These are phyloP conservation scores for Oryctolagus cuniculus DNA, from an alignment of 2,113 vertebrate genomes.

Conservation along the genomic window DNA sequence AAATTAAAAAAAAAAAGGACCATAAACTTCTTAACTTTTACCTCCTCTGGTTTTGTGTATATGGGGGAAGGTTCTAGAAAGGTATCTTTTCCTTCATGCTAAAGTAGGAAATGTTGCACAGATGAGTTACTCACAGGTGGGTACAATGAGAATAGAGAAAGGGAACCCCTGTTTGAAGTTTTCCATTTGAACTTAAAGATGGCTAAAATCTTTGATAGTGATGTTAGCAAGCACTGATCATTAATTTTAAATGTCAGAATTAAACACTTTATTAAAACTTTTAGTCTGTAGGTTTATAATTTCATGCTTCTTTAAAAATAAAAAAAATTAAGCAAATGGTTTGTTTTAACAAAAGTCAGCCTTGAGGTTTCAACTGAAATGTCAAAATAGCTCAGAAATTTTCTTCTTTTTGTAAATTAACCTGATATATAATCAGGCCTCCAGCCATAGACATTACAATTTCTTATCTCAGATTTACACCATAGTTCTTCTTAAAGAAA, in stretches of 20 bases:
- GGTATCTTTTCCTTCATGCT: slow-evolving; percentile 38
- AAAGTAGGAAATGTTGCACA: not conserved
- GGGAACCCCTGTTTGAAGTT: not conserved
- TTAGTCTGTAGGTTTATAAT: slow-evolving; percentile 52
- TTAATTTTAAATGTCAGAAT: slow-evolving; percentile 72
- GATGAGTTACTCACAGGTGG: not conserved
- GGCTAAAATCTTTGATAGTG: slow-evolving; percentile 33
- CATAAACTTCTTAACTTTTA: slow-evolving; percentile 9
- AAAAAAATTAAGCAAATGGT: not conserved
- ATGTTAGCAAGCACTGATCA: slow-evolving; percentile 56
- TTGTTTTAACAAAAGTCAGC: slow-evolving; percentile 61
- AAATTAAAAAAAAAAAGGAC: slow-evolving; percentile 3
- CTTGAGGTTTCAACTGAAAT: slow-evolving; percentile 37
- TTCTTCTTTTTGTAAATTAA: slow-evolving; percentile 46
- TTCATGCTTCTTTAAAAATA: slow-evolving; percentile 49
- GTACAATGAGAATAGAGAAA: not conserved
- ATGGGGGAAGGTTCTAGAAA: slow-evolving; percentile 48
- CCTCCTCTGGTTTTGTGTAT: not conserved
- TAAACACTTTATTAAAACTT: slow-evolving; percentile 41
- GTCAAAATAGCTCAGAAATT: slow-evolving; percentile 63
- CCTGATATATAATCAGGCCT: not conserved
- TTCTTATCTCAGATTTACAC: slow-evolving; percentile 50
- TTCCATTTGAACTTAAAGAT: slow-evolving; percentile 48
- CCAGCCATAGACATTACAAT: not conserved
- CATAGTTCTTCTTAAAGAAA: slow-evolving; percentile 69